Evolutionary conservation across 2,888 invertebrate genomes (phyloP), one percentile per base, ranked within the genome.

Genomic region (Zygaena filipendulae): DNA sequence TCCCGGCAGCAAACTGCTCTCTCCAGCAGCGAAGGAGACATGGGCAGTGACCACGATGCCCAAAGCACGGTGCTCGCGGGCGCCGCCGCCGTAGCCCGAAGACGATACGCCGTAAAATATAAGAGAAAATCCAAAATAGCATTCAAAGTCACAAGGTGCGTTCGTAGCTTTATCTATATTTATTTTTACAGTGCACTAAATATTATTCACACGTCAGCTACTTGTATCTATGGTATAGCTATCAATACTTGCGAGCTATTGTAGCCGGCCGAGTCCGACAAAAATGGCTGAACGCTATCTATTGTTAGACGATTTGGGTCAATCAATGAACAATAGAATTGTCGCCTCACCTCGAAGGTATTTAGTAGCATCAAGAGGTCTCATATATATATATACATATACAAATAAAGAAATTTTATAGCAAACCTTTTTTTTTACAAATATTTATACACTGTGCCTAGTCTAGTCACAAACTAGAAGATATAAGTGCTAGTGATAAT

Each of bases 21-120:
- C 40, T 16, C 16, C 16, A 16, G 16, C 7, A 7, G 52, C 36
- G 66, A 61, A 30, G 7, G 7, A 16, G 5, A 6, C n/a, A n/a
- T n/a, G 4, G 53, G 52, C 38, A 59, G 58, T 38, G 64, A 64
- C 43, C 16, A 16, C 26, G 48, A 66, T 37, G 45, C 59, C 40
- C 56, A 69, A 49, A 52, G 64, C 49, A 41, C 67, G 54, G 32
- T 70, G 59, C 69, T 71, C 58, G 47, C 72, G 54, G 59, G 69
- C 61, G 44, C 70, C 66, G 59, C 70, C 56, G 60, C 70, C 59
- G 30, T 70, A 59, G 74, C 67, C 47, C 49, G 72, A 53, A 59
- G 77, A 59, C 67, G 77, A 55, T 57, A 68, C 56, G 77, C 79
- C 66, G 59, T 80, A 61, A 77, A 59, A 43, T 50, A 67, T 32